Base-by-base conservation (phyloP, 2,113 vertebrate genomes). In the Pseudorectes ferrugineus region DNA sequence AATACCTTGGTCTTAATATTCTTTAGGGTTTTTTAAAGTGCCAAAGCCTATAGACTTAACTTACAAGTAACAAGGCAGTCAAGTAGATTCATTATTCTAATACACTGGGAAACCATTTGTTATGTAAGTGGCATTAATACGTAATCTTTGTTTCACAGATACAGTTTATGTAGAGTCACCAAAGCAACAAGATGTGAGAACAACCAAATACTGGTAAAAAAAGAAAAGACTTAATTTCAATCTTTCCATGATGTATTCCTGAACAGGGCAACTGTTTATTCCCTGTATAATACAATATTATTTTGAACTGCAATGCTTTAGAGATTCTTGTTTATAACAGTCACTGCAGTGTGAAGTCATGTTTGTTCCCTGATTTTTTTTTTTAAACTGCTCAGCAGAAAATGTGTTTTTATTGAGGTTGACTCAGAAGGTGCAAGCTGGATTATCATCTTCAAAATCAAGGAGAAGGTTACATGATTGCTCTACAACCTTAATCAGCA, bases 101-200 rank as follows among this genome's bases (percentile, higher is more conserved):
- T 71, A 9, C 20, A 17, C 20, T 42, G 23, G 42, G 55, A 51
- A 85, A n/a, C 12, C 10, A 6, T 42, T 42, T 82, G 43, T 48
- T 52, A 13, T 11, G 4, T 28, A 59, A 94, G 51, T 79, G 61
- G 22, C 42, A 72, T 74, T 96, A 92, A 87, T 38, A 24, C 6
- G 5, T 80, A 28, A 83, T 80, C 93, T 88, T 70, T 98, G 8
- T 79, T 96, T 98, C 97, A 74, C 97, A 99, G 99, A 99, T 99
- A 98, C 99, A 99, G 97, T 99, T 99, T 96, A 99, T 99, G 99
- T 99, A 99, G 97, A 97, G 85, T 96, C 94, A 91, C 98, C 96
- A 97, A 97, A 96, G 98, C 98, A 97, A 96, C 97, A 97, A 98
- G 98, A 98, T 96, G 86, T 86, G 96, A 95, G 93, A 96, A 96